Evolutionary conservation across 2,797 vertebrate genomes (phyloP).

Genomic region (Austrolebias charrua): DNA sequence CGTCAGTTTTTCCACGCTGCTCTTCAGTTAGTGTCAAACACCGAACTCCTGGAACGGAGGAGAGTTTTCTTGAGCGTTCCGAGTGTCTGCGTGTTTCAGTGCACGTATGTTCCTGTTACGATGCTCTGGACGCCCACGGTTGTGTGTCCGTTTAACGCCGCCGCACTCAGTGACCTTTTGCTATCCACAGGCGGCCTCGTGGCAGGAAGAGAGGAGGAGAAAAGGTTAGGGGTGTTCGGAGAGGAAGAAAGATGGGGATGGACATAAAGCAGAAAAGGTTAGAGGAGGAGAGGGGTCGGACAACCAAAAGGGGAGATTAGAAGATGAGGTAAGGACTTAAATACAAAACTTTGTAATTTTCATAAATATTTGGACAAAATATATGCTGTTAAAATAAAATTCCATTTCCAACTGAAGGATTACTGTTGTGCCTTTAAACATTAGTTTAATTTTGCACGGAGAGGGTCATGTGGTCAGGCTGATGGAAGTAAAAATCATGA

Average conservation of each 20-base stretch:
- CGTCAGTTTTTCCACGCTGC: conserved; percentile 28
- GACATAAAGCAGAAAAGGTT: background rate
- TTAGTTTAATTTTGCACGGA: background rate
- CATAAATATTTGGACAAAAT: too few relatives aligned
- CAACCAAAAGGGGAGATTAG: too few relatives aligned
- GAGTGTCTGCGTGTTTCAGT: background rate
- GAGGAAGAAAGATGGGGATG: background rate
- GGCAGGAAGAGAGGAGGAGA: conserved; percentile 9
- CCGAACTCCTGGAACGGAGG: background rate
- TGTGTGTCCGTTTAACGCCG: conserved; percentile 38
- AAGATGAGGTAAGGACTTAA: too few relatives aligned
- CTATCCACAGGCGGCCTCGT: conserved; percentile 37
- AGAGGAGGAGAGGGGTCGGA: background rate
- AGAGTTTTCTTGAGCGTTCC: background rate
- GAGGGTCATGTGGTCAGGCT: background rate
- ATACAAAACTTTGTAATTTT: too few relatives aligned
- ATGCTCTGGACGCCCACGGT: conserved; percentile 6
- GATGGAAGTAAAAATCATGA: conserved; percentile 44
- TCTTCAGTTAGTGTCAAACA: conserved; percentile 23
- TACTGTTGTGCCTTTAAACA: too few relatives aligned
- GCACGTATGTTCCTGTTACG: background rate
- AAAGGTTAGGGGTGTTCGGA: background rate
- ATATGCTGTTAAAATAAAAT: background rate
- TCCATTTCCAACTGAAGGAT: background rate
- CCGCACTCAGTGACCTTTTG: conserved; percentile 61